A percentile compares a stretch with the other conserved stretches of the same genome.
Evolutionary conservation across 2,113 vertebrate species (phyloP).

Genomic region (Progne subis): DNA sequence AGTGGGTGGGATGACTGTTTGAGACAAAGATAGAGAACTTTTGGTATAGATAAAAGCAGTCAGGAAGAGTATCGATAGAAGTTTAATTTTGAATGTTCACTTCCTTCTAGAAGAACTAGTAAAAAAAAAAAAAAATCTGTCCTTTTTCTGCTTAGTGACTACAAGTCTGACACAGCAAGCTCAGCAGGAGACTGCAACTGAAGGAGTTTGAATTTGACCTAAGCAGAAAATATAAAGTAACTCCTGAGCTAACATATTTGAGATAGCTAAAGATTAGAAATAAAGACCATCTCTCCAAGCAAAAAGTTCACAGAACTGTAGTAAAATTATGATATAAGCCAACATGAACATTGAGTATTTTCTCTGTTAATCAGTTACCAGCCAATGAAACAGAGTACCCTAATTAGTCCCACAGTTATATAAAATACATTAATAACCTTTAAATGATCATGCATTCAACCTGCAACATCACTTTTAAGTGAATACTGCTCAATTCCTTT

Average conservation of each 20-base stretch:
- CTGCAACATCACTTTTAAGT: background rate
- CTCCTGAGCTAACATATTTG: background rate
- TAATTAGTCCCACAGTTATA: background rate
- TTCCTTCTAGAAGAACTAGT: background rate
- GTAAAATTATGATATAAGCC: slow-evolving; percentile 40
- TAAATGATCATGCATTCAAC: slow-evolving; percentile 63
- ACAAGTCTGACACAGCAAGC: background rate
- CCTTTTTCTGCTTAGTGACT: background rate
- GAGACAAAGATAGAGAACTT: background rate
- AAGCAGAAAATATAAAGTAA: background rate
- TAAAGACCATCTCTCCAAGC: slow-evolving; percentile 80
- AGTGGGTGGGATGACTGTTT: background rate
- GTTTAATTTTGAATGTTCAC: background rate
- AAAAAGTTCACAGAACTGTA: slow-evolving; percentile 67
- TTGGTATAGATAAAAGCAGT: background rate
- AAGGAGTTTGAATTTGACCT: background rate
- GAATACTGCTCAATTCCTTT: slow-evolving; percentile 36
- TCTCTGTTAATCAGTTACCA: slow-evolving; percentile 58
- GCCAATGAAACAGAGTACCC: slow-evolving; percentile 6
- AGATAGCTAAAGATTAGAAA: background rate
- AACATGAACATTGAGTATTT: slow-evolving; percentile 54
- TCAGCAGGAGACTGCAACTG: background rate
- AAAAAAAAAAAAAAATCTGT: background rate
- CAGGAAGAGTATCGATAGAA: background rate
- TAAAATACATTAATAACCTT: slow-evolving; percentile 34